These are phyloP conservation scores for Rhadina sibilatrix DNA, from an alignment of 2,113 vertebrate genomes.

Conservation along the genomic window DNA sequence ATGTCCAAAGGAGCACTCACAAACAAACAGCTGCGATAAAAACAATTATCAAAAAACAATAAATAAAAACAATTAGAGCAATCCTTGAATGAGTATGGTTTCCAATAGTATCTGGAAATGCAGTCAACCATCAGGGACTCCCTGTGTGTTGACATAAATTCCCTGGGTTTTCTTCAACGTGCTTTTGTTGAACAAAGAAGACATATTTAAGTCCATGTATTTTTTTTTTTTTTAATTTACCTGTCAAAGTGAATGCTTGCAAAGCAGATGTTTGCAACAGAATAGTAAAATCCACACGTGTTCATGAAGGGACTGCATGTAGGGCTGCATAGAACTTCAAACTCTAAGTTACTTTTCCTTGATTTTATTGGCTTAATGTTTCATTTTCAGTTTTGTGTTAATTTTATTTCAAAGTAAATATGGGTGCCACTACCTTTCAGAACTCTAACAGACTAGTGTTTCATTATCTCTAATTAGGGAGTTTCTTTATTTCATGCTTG, in stretches of 20 bases:
- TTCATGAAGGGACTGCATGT: background rate
- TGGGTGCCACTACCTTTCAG: background rate
- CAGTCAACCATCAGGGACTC: background rate
- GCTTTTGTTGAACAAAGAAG: background rate
- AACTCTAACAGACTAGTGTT: background rate
- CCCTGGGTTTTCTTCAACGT: background rate
- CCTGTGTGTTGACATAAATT: background rate
- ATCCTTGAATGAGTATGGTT: background rate
- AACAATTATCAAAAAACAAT: background rate
- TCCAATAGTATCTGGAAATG: background rate
- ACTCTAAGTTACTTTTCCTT: background rate
- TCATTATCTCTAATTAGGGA: conserved; percentile 24
- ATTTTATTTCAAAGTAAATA: background rate
- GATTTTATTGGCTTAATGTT: background rate
- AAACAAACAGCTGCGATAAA: background rate
- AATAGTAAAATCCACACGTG: background rate
- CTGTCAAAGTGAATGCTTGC: background rate
- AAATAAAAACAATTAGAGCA: background rate
- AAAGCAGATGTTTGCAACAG: background rate
- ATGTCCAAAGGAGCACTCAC: background rate
- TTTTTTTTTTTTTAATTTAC: background rate
- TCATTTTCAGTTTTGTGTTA: background rate
- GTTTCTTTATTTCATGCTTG: conserved; percentile 3
- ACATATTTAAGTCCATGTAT: background rate
- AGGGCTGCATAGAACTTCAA: background rate